Percentiles rank a stretch among this genome's conserved stretches.
Evolutionary conservation across 2,113 vertebrate species (phyloP).

Genomic region (Halcyon senegalensis): DNA sequence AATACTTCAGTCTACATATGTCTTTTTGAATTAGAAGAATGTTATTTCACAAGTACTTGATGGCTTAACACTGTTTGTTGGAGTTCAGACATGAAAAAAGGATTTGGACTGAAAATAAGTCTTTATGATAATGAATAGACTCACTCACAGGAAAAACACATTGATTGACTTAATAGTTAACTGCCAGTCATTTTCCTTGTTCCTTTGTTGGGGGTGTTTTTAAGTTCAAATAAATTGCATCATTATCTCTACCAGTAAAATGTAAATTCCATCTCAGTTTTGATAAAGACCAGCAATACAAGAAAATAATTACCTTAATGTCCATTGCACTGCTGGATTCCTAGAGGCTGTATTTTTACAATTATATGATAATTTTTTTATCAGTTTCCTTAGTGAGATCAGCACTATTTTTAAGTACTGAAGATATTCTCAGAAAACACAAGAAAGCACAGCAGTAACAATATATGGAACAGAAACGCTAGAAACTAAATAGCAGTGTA

Average conservation of each 20-base stretch:
- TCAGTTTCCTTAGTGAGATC: conserved; percentile 46
- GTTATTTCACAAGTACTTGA: conserved; percentile 8
- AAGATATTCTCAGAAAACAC: conserved; percentile 31
- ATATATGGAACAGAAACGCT: neutral
- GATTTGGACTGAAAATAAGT: neutral
- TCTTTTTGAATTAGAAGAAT: conserved; percentile 14
- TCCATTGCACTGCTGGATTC: neutral
- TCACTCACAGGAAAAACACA: conserved; percentile 22
- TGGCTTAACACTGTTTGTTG: neutral
- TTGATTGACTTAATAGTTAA: conserved; percentile 15
- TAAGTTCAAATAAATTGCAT: conserved; percentile 16
- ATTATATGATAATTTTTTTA: conserved; percentile 41
- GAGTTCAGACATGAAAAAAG: conserved; percentile 15
- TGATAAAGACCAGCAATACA: conserved; percentile 9
- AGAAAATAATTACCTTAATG: conserved; percentile 25
- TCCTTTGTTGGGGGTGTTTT: neutral
- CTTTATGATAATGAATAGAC: conserved; percentile 5
- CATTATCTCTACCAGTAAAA: conserved; percentile 34
- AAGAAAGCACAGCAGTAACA: neutral
- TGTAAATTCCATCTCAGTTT: neutral
- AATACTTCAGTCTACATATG: neutral
- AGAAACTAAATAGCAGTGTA: neutral
- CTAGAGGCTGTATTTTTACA: neutral
- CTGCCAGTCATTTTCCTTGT: neutral
- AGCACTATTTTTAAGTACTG: conserved; percentile 40